A percentile compares a stretch with the other conserved stretches of the same genome.
These are phyloP conservation scores for Drosophila nr. perissopoda DNA, from an alignment of 2,888 invertebrate species.

Conservation along the genomic window DNA sequence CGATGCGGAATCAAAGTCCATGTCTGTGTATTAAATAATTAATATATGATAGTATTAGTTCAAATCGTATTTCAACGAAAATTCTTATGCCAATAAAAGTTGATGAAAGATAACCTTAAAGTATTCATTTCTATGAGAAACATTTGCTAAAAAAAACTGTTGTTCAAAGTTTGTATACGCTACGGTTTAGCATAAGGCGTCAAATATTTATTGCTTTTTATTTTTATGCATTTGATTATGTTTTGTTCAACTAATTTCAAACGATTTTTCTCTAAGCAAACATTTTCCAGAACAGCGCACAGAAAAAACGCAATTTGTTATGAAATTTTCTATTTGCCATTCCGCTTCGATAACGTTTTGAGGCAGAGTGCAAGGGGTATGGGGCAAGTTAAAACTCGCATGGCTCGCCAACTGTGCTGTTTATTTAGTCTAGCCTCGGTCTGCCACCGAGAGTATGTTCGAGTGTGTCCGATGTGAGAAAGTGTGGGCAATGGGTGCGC, in stretches of 20 bases:
- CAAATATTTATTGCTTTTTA: conserved; percentile 70
- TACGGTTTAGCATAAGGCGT: conserved; percentile 32
- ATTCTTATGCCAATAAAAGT: conserved; percentile 6
- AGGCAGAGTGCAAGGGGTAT: conserved; percentile 1
- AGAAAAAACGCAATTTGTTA: conserved; percentile 37
- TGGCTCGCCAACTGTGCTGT: conserved; percentile 64
- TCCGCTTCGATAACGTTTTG: conserved; percentile 31
- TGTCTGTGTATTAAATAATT: background rate
- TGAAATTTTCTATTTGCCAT: conserved; percentile 34
- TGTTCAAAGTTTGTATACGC: conserved; percentile 58
- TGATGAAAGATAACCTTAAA: conserved; percentile 5
- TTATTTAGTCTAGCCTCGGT: conserved; percentile 70
- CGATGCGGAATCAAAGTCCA: background rate
- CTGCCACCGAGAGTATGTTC: conserved; percentile 28
- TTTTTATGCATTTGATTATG: conserved; percentile 56
- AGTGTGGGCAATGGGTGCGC: background rate
- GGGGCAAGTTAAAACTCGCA: conserved; percentile 35
- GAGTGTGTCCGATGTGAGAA: conserved; percentile 18
- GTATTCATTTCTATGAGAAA: conserved; percentile 7
- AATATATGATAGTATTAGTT: background rate
- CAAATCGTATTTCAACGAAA: background rate
- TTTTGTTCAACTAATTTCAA: conserved; percentile 75
- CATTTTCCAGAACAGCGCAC: conserved; percentile 52
- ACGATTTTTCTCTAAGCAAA: conserved; percentile 65
- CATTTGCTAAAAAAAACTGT: conserved; percentile 7